Evolutionary conservation across 2,888 invertebrate genomes (phyloP), one percentile per base, ranked within the genome.

Genomic region (Ophioninae sp.): DNA sequence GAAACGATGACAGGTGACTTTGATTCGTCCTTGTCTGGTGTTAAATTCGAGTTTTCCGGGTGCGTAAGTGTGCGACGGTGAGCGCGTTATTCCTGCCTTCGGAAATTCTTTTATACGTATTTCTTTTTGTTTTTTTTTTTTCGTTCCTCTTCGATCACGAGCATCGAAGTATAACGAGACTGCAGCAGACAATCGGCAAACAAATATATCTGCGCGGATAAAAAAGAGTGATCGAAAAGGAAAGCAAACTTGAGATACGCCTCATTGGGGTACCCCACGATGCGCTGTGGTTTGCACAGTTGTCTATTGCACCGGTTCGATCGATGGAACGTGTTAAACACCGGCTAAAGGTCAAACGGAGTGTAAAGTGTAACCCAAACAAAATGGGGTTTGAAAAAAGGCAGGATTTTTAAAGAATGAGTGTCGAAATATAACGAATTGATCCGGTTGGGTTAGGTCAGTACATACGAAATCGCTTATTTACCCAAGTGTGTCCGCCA

Each of bases 141-240:
- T 22, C 3, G 30, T 56, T 44, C 58, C 41, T 67, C 30, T 67
- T 61, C 23, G 22, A n/a, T 79, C 64, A 67, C 37, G 69, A 77
- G 78, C 61, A 64, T 61, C 79, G 44, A 30, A 69, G 68, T 59
- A 69, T n/a, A n/a, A n/a, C 85, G 86, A 83, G 86, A 82, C 84
- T 84, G 79, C 85, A 81, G 83, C 88, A 89, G 89, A 90, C 89
- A 85, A 88, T 89, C 85, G 85, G 88, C 87, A 89, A 89, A 89
- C 88, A 90, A 88, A 88, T 79, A 86, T 85, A 80, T 83, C 77
- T 83, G 67, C 80, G 41, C 75, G 51, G 79, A 65, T 64, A 83
- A 79, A 79, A 79, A 79, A 37, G 39, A 69, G 75, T 75, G 63
- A 58, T 67, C 78, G 41, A 59, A 78, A 73, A 67, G 73, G 59